A percentile compares a stretch with the other conserved stretches of the same genome.
Conservation (phyloP, 2,113 vertebrate genomes). For the Nestor notabilis region DNA sequence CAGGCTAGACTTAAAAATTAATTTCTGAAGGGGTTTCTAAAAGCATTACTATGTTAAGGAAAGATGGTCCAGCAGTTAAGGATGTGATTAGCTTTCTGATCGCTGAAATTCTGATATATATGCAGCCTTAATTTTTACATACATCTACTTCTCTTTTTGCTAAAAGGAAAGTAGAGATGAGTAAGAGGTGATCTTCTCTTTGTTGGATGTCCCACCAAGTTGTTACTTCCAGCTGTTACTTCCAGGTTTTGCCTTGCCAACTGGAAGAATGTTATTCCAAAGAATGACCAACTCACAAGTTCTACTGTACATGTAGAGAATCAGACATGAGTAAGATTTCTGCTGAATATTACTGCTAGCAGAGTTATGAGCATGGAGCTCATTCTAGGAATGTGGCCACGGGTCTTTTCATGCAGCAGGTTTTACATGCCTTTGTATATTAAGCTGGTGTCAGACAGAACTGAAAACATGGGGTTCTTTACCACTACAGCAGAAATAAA, state of each 20-base stretch:
- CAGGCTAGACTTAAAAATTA: background rate
- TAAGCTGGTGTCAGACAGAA: background rate
- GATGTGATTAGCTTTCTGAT: background rate
- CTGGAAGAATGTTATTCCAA: background rate
- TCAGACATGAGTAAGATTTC: background rate
- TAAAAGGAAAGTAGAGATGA: background rate
- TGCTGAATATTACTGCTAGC: background rate
- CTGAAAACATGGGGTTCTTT: background rate
- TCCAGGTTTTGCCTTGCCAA: background rate
- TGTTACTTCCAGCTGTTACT: background rate
- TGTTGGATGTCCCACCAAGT: background rate
- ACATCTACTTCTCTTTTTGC: background rate
- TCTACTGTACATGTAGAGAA: background rate
- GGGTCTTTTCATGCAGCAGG: background rate
- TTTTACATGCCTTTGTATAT: background rate
- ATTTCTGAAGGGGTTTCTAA: constrained; percentile 14
- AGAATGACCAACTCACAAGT: background rate
- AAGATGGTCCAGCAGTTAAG: background rate
- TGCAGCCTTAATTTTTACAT: background rate
- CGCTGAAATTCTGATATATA: background rate
- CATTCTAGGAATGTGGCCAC: background rate
- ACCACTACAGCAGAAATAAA: background rate
- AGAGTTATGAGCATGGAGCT: background rate
- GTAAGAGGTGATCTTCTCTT: background rate
- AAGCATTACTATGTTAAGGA: background rate